Percentiles rank a stretch among this genome's conserved stretches.
These are phyloP conservation scores for Tenebrio molitor DNA, from an alignment of 1,140 invertebrate genomes.

Conservation along the genomic window DNA sequence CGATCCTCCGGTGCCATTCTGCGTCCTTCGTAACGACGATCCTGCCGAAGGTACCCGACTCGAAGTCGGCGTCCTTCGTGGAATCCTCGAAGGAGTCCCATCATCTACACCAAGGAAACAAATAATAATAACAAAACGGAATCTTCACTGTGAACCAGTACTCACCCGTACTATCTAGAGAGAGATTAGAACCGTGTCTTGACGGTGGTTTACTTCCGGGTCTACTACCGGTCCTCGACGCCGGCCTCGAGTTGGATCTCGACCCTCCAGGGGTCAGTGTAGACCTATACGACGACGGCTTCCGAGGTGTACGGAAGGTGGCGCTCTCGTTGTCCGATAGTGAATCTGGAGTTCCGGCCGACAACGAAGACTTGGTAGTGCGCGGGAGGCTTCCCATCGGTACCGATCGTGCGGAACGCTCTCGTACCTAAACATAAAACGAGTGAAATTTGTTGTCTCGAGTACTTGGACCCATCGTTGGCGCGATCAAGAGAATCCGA, in stretches of 20 bases:
- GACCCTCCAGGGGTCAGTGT: conserved; percentile 78
- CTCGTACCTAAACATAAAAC: conserved; percentile 82
- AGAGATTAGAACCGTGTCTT: conserved; percentile 92
- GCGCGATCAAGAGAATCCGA: too few species aligned
- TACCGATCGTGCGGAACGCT: conserved; percentile 86
- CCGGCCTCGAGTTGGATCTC: conserved; percentile 77
- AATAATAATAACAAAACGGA: too few species aligned
- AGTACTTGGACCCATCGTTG: too few species aligned
- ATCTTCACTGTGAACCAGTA: too few species aligned
- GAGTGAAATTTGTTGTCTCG: too few species aligned
- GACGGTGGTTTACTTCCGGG: conserved; percentile 91
- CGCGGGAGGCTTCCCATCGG: conserved; percentile 72
- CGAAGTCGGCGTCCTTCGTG: conserved; percentile 73
- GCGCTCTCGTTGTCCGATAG: conserved; percentile 89
- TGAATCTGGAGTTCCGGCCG: conserved; percentile 87
- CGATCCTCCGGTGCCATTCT: conserved; percentile 68
- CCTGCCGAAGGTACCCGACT: conserved; percentile 70
- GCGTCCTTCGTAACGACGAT: conserved; percentile 67
- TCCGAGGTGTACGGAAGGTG: conserved; percentile 74
- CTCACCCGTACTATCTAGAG: conserved; percentile 88
- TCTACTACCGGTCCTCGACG: conserved; percentile 85
- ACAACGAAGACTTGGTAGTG: conserved; percentile 79
- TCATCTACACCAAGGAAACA: conserved; percentile 72
- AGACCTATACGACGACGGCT: conserved; percentile 71
- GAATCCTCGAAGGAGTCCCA: conserved; percentile 80